phyloP scores from a whole-genome alignment of 2,888 invertebrate genomes.

The Lumbricus terrestris region DNA sequence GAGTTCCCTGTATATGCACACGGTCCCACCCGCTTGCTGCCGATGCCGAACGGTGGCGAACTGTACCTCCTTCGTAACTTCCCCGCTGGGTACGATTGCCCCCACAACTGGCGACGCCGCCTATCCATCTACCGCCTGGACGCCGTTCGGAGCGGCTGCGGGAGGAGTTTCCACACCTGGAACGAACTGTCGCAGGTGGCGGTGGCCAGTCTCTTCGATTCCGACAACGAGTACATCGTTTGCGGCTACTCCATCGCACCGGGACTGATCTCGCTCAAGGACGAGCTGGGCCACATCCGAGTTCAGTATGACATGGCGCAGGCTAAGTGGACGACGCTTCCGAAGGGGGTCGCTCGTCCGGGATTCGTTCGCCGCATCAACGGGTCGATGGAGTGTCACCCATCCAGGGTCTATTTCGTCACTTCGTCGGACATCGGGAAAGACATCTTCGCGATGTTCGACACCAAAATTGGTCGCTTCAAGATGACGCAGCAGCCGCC shows the following conservation, averaged over 20 bases:
- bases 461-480: too few species aligned
- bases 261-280: too few species aligned
- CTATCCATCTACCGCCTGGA: too few species aligned
- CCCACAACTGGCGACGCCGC: too few species aligned
- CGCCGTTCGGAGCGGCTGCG: too few species aligned
- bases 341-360: neutral
- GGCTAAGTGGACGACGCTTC: neutral
- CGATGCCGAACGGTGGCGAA: neutral
- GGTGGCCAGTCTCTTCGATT: neutral
- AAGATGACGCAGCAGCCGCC: neutral
- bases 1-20: neutral
- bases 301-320: too few species aligned
- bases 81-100: neutral
- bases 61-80: constrained; percentile 7
- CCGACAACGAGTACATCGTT: too few species aligned
- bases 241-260: too few species aligned
- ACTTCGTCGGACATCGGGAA: neutral
- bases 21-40: neutral
- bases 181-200: neutral
- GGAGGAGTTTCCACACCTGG: too few species aligned
- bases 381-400: neutral
- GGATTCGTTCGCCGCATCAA: neutral
- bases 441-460: neutral
- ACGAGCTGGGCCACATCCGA: too few species aligned
- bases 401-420: neutral